Evolutionary conservation across 2,797 vertebrate species (phyloP).

Genomic region (Salmo trutta): DNA sequence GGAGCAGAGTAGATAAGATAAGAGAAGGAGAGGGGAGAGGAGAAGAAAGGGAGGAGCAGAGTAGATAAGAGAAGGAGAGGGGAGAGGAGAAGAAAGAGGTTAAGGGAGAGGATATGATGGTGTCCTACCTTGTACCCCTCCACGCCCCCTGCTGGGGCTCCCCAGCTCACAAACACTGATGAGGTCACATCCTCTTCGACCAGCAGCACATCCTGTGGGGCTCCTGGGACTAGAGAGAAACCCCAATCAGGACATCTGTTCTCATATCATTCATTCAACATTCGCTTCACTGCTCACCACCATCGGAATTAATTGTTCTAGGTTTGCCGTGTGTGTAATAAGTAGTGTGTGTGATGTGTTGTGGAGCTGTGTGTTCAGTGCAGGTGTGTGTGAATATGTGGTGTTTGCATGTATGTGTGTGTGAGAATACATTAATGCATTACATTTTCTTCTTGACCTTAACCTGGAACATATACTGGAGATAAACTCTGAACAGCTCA

Average conservation of each 20-base stretch:
- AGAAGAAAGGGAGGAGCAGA: no score
- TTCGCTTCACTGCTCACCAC: background rate
- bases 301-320: background rate
- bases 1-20: no score
- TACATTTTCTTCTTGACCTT: background rate
- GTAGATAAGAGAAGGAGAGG: no score
- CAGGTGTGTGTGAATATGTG: background rate
- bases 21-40: no score
- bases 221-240: slow-evolving; percentile 75
- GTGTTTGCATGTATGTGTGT: background rate
- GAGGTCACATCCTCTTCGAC: slow-evolving; percentile 75
- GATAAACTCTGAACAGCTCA: background rate
- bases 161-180: slow-evolving; percentile 82
- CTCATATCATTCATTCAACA: background rate
- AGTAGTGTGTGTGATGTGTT: background rate
- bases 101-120: background rate
- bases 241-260: slow-evolving; percentile 13
- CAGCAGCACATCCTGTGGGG: slow-evolving; percentile 76
- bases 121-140: slow-evolving; percentile 80
- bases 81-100: no score
- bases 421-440: background rate
- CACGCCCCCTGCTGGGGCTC: slow-evolving; percentile 73
- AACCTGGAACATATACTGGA: background rate
- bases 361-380: background rate
- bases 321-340: background rate